Conservation (phyloP, 2,113 vertebrate genomes). For the Caretta caretta region DNA sequence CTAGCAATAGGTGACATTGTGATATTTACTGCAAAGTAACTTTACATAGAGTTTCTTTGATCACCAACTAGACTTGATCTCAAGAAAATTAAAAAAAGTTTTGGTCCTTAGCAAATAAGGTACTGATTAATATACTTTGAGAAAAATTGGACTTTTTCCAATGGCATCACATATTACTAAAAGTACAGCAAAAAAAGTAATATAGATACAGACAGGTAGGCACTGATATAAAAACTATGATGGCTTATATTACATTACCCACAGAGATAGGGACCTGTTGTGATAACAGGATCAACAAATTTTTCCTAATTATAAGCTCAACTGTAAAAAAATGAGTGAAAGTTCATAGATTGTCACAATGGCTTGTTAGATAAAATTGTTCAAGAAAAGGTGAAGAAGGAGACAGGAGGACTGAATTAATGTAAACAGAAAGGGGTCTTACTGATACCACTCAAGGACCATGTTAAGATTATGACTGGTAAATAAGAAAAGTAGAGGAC, state of each 20-base stretch:
- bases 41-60: background rate
- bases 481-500: too few species aligned
- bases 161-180: background rate
- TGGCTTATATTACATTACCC: background rate
- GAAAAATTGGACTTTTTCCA: background rate
- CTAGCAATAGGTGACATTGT: background rate
- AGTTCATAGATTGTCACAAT: background rate
- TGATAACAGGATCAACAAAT: too few species aligned
- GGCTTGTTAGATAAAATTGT: background rate
- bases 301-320: too few species aligned
- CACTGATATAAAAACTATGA: background rate
- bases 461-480: too few species aligned
- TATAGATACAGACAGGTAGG: background rate
- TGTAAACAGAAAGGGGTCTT: too few species aligned
- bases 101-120: background rate
- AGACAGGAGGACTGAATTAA: too few species aligned
- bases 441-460: too few species aligned
- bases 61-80: background rate
- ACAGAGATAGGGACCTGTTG: background rate
- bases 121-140: background rate
- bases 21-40: background rate
- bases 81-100: background rate
- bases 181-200: background rate
- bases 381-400: background rate
- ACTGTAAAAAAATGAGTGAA: too few species aligned